phyloP scores from a whole-genome alignment of 2,888 invertebrate species.

The Amaurobius ferox region DNA sequence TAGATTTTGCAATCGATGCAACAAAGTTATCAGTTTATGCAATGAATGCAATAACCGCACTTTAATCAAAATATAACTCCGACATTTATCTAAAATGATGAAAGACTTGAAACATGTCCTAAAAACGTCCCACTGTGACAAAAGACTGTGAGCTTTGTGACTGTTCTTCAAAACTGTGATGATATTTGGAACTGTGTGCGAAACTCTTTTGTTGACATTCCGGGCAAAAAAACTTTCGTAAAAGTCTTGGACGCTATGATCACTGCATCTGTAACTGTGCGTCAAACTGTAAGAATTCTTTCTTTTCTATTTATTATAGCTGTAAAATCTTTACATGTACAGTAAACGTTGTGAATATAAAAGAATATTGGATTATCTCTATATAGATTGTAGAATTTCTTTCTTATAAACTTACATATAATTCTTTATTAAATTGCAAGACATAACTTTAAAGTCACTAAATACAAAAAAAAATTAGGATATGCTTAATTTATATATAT shows the following conservation, averaged over 20 bases:
- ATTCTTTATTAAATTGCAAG: no score
- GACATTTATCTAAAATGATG: no score
- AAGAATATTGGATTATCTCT: background rate
- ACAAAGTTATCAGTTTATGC: no score
- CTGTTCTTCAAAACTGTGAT: background rate
- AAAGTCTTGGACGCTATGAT: background rate
- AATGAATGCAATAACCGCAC: no score
- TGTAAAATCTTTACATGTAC: constrained; percentile 1
- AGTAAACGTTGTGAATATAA: constrained; percentile 5
- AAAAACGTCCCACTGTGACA: background rate
- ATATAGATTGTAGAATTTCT: no score
- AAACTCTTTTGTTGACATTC: background rate
- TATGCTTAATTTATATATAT: no score
- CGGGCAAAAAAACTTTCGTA: background rate
- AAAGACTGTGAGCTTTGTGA: background rate
- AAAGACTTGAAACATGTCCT: background rate
- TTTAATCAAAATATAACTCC: no score
- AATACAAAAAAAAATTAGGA: no score
- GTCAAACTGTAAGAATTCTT: constrained; percentile 47
- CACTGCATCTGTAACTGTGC: constrained; percentile 10
- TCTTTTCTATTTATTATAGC: constrained; percentile 1
- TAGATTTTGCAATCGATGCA: no score
- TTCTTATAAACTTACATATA: no score
- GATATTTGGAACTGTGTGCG: background rate
- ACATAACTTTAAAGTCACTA: no score